Percentiles rank a stretch among this genome's conserved stretches.
phyloP scores from a whole-genome alignment of 2,888 invertebrate genomes.

The Drosophila paramelanica region DNA sequence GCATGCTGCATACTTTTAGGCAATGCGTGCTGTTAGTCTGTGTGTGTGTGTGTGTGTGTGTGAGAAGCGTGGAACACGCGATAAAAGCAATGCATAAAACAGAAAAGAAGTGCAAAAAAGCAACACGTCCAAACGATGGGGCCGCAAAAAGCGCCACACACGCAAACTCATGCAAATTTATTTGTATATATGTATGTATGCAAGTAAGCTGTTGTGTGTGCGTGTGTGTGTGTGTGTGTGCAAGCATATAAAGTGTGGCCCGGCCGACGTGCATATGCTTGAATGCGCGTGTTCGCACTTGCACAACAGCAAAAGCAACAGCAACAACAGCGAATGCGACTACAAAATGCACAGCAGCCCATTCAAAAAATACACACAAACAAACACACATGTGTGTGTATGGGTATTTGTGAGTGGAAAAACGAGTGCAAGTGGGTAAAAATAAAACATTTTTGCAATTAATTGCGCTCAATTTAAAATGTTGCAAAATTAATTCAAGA shows the following conservation, averaged over 20 bases:
- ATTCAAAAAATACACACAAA: constrained; percentile 53
- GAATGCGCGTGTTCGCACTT: constrained; percentile 81
- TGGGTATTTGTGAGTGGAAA: constrained; percentile 40
- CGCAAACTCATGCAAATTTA: constrained; percentile 29
- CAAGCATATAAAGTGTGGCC: constrained; percentile 36
- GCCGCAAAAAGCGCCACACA: constrained; percentile 54
- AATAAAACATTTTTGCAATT: constrained; percentile 83
- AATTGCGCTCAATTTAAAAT: constrained; percentile 84
- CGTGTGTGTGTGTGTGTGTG: constrained; percentile 18
- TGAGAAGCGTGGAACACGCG: constrained; percentile 70
- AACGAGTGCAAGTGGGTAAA: constrained; percentile 78
- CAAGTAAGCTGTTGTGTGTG: constrained; percentile 6
- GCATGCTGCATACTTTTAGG: constrained; percentile 80
- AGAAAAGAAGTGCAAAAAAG: constrained; percentile 75
- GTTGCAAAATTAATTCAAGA: constrained; percentile 84
- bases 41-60: constrained; percentile 16
- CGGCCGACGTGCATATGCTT: constrained; percentile 74
- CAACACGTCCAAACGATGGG: constrained; percentile 69
- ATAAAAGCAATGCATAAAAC: constrained; percentile 80
- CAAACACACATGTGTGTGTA: constrained; percentile 20
- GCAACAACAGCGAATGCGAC: constrained; percentile 41
- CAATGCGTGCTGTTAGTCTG: constrained; percentile 45
- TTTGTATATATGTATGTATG: constrained; percentile 13
- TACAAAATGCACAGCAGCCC: constrained; percentile 71
- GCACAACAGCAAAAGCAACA: constrained; percentile 64